Evolutionary conservation across 1,140 invertebrate genomes (phyloP).

Genomic region (Drosophila quadrilineata): DNA sequence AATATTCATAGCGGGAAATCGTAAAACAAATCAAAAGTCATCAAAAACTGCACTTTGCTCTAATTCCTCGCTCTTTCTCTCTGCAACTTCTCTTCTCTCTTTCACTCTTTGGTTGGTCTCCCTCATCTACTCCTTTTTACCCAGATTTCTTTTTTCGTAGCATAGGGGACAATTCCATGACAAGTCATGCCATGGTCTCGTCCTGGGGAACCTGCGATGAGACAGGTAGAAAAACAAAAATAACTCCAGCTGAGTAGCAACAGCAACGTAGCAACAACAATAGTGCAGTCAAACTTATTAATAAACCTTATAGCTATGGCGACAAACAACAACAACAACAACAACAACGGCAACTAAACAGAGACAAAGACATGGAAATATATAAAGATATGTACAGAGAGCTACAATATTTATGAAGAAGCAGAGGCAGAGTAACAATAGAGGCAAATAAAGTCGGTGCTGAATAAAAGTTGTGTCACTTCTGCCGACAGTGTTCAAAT

Average conservation of each 20-base stretch:
- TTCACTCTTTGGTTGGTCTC: not conserved
- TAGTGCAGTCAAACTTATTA: slow-evolving; percentile 64
- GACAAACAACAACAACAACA: slow-evolving; percentile 37
- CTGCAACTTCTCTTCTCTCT: slow-evolving; percentile 18
- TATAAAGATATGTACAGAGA: not conserved
- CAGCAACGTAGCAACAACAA: slow-evolving; percentile 47
- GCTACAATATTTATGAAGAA: slow-evolving; percentile 9
- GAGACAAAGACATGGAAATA: not conserved
- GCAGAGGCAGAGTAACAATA: slow-evolving; percentile 17
- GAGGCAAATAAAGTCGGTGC: slow-evolving; percentile 36
- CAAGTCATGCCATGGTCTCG: slow-evolving; percentile 60
- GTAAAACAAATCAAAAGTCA: slow-evolving; percentile 79
- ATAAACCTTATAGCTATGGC: slow-evolving; percentile 73
- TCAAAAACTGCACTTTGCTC: slow-evolving; percentile 78
- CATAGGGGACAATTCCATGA: slow-evolving; percentile 36
- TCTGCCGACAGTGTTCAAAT: slow-evolving; percentile 59
- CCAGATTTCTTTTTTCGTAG: not conserved
- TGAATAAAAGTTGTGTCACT: slow-evolving; percentile 45
- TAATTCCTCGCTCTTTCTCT: slow-evolving; percentile 47
- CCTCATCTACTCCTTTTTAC: too few relatives aligned
- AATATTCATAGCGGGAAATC: slow-evolving; percentile 73
- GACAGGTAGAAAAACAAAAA: slow-evolving; percentile 34
- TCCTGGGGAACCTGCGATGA: not conserved
- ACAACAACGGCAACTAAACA: not conserved
- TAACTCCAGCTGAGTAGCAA: slow-evolving; percentile 58